Evolutionary conservation across 2,113 vertebrate species (phyloP).

Genomic region (Dasyprocta punctata): DNA sequence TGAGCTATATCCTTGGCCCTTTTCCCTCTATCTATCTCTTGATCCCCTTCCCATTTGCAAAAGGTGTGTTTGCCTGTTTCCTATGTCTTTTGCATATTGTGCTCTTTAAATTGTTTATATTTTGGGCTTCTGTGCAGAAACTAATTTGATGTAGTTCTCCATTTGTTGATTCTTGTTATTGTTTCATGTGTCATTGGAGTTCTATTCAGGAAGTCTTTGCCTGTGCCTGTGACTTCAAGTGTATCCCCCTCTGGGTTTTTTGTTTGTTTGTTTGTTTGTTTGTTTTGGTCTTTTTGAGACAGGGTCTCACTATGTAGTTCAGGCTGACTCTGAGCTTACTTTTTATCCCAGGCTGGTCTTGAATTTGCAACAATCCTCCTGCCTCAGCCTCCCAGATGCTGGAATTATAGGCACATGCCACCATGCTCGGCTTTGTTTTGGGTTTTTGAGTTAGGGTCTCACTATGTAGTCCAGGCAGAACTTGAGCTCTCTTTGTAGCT

Average conservation of each 20-base stretch:
- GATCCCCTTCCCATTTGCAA: neutral
- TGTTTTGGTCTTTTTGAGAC: neutral
- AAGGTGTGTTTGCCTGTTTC: neutral
- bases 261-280: neutral
- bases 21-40: neutral
- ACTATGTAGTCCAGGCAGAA: neutral
- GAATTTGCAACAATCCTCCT: neutral
- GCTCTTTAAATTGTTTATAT: neutral
- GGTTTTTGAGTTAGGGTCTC: neutral
- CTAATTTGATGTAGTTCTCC: neutral
- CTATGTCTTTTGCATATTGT: neutral
- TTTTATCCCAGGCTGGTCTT: neutral
- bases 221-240: neutral
- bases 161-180: neutral
- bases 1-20: too few relatives aligned
- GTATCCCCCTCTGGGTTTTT: neutral
- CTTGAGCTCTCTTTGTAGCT: neutral
- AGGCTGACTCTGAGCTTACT: neutral
- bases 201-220: neutral
- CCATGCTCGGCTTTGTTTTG: too few relatives aligned
- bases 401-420: neutral
- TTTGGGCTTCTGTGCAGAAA: neutral
- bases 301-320: neutral
- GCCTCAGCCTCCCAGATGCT: neutral
- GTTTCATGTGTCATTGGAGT: neutral